Base-by-base conservation (phyloP, 2,888 invertebrate species). In the Dryocosmus kuriphilus region DNA sequence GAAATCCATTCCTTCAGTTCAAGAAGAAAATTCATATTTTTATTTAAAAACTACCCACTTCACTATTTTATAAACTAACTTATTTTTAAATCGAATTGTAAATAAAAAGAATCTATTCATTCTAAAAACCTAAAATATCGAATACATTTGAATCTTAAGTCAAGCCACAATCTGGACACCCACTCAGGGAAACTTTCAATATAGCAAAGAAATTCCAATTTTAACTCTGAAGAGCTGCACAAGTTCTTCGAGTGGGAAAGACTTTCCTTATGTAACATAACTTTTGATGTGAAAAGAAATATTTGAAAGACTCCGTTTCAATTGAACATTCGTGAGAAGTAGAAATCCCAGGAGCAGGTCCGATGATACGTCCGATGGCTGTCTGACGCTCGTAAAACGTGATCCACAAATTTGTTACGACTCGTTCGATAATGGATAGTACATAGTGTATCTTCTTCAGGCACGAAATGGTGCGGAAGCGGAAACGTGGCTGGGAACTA, bases 391-490 rank as follows among this genome's bases (percentile, higher is more conserved):
- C 30, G 71, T 71, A 30, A 71, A 71, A 71, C 51, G 71, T 27
- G 51, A 51, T 71, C 30, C 51, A 71, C 41, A 14, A 51, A 71
- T 51, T 71, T 71, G 51, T 67, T 46, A 67, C 67, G 67, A 67
- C 67, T 67, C 27, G 67, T 46, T 63, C 19, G 32, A 62, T 62
- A n/a, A 35, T 11, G 16, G 32, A 32, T 35, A n/a, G 16, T 46
- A 30, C 46, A 27, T 67, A n/a, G 24, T 46, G 46, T 71, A 32
- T 71, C 51, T 46, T 67, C 16, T n/a, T n/a, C 80, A 90, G 89
- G 87, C 60, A 90, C 90, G 51, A 89, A 90, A 80, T 90, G 90
- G 90, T 90, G 90, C 81, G 90, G 90, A 82, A 86, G 84, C 77
- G 90, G 90, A 77, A 89, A 86, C 81, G 80, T 87, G 35, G 86